Conservation (phyloP, 2,888 invertebrate species). For the Gastracanthus pulcherrimus region DNA sequence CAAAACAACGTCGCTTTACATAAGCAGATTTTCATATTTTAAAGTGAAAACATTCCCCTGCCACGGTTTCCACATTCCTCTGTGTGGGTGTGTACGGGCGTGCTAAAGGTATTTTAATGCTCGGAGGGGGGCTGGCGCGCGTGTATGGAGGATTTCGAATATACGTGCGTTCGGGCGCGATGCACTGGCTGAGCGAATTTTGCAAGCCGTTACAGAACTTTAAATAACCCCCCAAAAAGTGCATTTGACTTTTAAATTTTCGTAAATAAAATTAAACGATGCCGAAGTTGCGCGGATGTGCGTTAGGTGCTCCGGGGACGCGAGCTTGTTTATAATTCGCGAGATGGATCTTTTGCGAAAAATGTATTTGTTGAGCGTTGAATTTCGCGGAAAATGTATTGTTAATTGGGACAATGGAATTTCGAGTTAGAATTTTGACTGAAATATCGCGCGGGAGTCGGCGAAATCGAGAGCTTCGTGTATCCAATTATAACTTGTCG, state of each 20-base stretch:
- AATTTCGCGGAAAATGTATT: too few species aligned
- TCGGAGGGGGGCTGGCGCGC: neutral
- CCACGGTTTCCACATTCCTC: neutral
- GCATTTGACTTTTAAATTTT: conserved; percentile 38
- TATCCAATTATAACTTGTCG: neutral
- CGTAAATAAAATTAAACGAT: neutral
- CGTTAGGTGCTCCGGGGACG: neutral
- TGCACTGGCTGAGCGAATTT: neutral
- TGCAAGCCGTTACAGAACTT: conserved; percentile 18
- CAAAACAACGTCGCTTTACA: conserved; percentile 8
- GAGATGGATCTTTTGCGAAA: too few species aligned
- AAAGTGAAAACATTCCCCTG: neutral
- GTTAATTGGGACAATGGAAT: neutral
- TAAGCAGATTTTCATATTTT: conserved; percentile 46
- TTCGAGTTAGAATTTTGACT: neutral
- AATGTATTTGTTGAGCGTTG: too few species aligned
- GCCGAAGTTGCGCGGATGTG: neutral
- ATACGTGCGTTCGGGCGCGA: neutral
- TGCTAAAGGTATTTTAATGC: neutral
- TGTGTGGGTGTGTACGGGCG: neutral
- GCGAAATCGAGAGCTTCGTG: neutral
- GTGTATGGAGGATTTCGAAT: neutral
- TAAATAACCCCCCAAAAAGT: conserved; percentile 1
- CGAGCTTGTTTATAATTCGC: too few species aligned
- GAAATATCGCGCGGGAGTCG: too few species aligned